A percentile compares a stretch with the other conserved stretches of the same genome.
These are phyloP conservation scores for Kryptolebias ocellatus DNA, from an alignment of 2,797 vertebrate genomes.

Conservation along the genomic window DNA sequence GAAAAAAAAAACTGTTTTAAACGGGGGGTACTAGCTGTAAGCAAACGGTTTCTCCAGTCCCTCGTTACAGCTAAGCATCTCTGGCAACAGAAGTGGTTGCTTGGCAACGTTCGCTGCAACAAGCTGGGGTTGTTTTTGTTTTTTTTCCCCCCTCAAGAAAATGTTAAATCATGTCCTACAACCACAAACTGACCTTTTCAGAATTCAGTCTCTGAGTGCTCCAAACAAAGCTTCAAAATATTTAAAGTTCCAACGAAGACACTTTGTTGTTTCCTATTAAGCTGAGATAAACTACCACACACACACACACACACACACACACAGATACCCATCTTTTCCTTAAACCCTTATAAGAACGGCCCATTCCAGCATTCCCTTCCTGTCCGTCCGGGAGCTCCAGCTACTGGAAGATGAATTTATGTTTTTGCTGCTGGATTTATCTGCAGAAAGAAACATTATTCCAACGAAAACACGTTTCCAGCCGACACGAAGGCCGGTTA, in stretches of 20 bases:
- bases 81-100: slow-evolving; percentile 4
- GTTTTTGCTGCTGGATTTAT: not conserved
- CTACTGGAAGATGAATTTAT: not conserved
- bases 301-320: not conserved
- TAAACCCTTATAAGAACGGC: not conserved
- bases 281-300: not conserved
- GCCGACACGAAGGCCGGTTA: no score
- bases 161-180: slow-evolving; percentile 5
- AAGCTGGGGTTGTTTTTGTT: slow-evolving; percentile 1
- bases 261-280: not conserved
- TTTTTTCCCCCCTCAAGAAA: not conserved
- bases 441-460: no score
- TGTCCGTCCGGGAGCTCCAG: not conserved
- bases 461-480: no score
- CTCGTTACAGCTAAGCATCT: not conserved
- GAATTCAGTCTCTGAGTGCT: not conserved
- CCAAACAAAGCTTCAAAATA: slow-evolving; percentile 8
- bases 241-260: not conserved
- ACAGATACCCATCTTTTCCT: not conserved
- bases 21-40: not conserved
- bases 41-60: not conserved
- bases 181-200: slow-evolving; percentile 6
- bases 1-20: not conserved
- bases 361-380: not conserved
- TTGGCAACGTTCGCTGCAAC: slow-evolving; percentile 9